A percentile compares a stretch with the other conserved stretches of the same genome.
These are phyloP conservation scores for Pseudoatta argentina DNA, from an alignment of 1,140 invertebrate genomes.

Conservation along the genomic window DNA sequence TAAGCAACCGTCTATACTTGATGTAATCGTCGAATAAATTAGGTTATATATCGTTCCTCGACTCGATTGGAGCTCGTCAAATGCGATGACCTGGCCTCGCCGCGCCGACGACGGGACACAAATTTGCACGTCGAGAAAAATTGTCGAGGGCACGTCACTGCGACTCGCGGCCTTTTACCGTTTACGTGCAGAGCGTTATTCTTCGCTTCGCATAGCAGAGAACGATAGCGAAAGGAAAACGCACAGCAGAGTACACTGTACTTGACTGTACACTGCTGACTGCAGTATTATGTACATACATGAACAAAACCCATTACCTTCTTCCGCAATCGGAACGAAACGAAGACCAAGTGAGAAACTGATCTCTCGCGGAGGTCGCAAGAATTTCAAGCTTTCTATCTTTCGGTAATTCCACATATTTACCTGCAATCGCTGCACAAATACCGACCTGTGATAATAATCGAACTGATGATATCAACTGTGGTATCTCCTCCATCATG, in stretches of 20 bases:
- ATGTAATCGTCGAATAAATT: conserved; percentile 31
- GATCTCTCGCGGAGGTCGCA: too few relatives aligned
- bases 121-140: not conserved
- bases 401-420: too few relatives aligned
- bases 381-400: too few relatives aligned
- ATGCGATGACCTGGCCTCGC: not conserved
- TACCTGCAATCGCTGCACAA: too few relatives aligned
- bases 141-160: not conserved
- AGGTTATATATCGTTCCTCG: conserved; percentile 77
- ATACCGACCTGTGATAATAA: too few relatives aligned
- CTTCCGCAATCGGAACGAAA: too few relatives aligned
- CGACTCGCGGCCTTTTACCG: not conserved
- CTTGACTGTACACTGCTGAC: too few relatives aligned
- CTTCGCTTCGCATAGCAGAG: not conserved
- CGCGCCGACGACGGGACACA: not conserved
- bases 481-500: too few relatives aligned
- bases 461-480: too few relatives aligned
- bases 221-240: conserved; percentile 28
- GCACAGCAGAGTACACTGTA: not conserved
- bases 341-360: too few relatives aligned
- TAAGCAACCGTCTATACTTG: not conserved
- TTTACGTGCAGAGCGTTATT: not conserved
- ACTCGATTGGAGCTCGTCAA: conserved; percentile 70
- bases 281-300: too few relatives aligned
- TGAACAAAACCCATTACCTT: too few relatives aligned